Base-by-base conservation (phyloP, 1,140 invertebrate species). In the Bombus confusus region DNA sequence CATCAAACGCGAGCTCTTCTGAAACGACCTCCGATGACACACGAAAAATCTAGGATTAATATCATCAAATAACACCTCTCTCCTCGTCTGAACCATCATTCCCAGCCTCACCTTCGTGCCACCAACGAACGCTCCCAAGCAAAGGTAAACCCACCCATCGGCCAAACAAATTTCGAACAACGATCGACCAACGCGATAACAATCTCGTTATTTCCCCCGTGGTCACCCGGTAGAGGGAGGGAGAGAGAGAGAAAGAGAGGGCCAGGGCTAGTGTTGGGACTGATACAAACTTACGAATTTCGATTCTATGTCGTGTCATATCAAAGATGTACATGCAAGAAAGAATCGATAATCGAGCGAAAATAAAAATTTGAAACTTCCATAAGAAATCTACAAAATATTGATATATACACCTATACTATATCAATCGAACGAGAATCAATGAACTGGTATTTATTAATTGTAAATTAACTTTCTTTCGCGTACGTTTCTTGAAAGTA, bases 161-260 rank as follows among this genome's bases (percentile, higher is more conserved):
- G 4, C 28, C 66, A 37, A 59, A 80, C 79, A 72, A 80, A 69
- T 69, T 79, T 77, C 76, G 69, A 87, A 72, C 86, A 52, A 71
- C 37, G 39, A 43, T 41, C 39, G 31, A 37, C 34, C 41, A 28
- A 31, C 5, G 15, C 25, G 68, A 69, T 62, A 77, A 78, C 66
- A 52, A 73, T 80, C 77, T 43, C 59, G 52, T 47, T 43, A 15
- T n/a, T 37, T 85, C 72, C n/a, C 73, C 22, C 78, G 62, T 64
- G 88, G 79, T 82, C 88, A 90, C 86, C 86, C 75, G 47, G 41
- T 87, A 90, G 83, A 82, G 57, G 31, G 22, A n/a, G 2, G 8
- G 1, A 15, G 0, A n/a, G 12, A 62, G 2, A 62, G 28, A 28
- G 10, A n/a, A 4, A 22, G 13, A 43, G 43, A 43, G 43, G 13